Conservation (phyloP, 1,140 invertebrate species). For the Neodiprion lecontei region DNA sequence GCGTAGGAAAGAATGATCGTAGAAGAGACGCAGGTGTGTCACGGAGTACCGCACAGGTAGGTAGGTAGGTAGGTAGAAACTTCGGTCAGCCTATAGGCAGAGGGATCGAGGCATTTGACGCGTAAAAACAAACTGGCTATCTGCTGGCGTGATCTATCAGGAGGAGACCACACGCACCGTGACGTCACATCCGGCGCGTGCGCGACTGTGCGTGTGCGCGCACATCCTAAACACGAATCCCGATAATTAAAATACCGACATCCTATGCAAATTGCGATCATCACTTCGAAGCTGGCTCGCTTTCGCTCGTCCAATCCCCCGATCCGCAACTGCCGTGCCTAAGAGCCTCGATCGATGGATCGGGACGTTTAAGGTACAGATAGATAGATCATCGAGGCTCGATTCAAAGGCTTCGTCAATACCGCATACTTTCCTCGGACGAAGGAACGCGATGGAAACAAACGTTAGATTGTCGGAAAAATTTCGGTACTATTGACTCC, state of each 20-base stretch:
- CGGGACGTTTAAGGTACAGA: neutral
- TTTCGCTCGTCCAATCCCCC: conserved; percentile 4
- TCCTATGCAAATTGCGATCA: conserved; percentile 21
- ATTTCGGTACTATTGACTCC: too few species aligned
- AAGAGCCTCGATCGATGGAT: neutral
- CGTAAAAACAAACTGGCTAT: conserved; percentile 8
- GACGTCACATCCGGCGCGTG: conserved; percentile 31
- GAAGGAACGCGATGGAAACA: neutral
- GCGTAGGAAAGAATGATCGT: neutral
- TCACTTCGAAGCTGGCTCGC: conserved; percentile 15
- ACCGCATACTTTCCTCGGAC: neutral
- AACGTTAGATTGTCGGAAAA: neutral
- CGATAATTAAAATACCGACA: conserved; percentile 28
- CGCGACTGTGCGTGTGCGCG: conserved; percentile 12
- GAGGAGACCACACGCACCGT: conserved; percentile 27
- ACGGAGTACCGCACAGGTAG: neutral
- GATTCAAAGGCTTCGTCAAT: neutral
- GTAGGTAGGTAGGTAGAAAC: neutral
- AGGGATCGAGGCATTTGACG: neutral
- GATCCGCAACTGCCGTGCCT: neutral
- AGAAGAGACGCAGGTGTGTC: neutral
- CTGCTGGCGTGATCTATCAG: neutral
- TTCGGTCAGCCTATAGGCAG: neutral
- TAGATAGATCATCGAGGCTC: neutral
- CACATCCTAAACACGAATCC: conserved; percentile 25